A percentile compares a stretch with the other conserved stretches of the same genome.
phyloP scores from a whole-genome alignment of 2,888 invertebrate species.

The Eupithecia vulgata region DNA sequence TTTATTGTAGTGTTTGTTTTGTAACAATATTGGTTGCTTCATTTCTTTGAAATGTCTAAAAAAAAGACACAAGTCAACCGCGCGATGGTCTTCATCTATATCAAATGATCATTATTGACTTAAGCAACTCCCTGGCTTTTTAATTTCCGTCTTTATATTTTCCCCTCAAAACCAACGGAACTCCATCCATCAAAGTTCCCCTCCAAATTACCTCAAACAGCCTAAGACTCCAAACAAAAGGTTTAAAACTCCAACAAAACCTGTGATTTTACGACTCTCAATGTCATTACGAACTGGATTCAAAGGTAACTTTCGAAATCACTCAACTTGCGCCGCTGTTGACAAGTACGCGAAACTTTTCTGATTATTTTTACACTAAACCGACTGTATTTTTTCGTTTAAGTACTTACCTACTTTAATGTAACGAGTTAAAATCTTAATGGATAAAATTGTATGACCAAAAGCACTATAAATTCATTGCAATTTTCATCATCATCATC shows the following conservation, averaged over 20 bases:
- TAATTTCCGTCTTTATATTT: constrained; percentile 5
- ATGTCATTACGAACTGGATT: constrained; percentile 47
- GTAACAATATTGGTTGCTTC: too few species aligned
- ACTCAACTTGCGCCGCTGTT: constrained; percentile 61
- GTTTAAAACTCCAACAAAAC: constrained; percentile 39
- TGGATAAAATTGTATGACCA: background rate
- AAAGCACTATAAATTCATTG: background rate
- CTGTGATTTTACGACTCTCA: constrained; percentile 47
- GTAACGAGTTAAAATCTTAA: background rate
- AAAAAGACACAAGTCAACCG: background rate
- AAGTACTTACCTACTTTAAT: background rate
- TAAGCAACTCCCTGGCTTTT: background rate
- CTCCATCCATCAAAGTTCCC: constrained; percentile 22
- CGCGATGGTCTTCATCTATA: background rate
- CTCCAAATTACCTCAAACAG: constrained; percentile 30
- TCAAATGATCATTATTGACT: background rate
- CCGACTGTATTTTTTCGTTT: background rate
- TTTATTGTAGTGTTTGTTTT: too few species aligned
- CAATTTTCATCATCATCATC: background rate
- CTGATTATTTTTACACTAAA: constrained; percentile 54
- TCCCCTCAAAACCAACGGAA: constrained; percentile 10
- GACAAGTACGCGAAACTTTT: constrained; percentile 70
- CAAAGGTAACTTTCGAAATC: constrained; percentile 53
- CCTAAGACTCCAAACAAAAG: constrained; percentile 34
- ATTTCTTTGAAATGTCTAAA: background rate